Evolutionary conservation across 2,888 invertebrate species (phyloP).

Genomic region (Bhutanitis thaidina): DNA sequence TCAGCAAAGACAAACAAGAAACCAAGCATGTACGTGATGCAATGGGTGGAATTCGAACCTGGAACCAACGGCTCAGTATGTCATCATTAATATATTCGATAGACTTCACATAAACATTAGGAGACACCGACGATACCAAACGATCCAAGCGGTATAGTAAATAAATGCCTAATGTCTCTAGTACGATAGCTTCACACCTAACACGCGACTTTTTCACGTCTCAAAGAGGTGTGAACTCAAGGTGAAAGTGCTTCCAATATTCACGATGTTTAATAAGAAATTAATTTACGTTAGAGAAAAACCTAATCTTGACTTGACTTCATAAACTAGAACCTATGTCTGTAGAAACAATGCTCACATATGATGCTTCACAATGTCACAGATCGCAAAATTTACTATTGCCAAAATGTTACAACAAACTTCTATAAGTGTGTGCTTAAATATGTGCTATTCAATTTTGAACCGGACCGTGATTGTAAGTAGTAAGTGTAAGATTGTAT

Average conservation of each 20-base stretch:
- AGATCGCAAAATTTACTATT: neutral
- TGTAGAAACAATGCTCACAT: neutral
- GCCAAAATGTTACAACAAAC: neutral
- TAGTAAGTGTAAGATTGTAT: too few relatives aligned
- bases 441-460: neutral
- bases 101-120: too few relatives aligned
- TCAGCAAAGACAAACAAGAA: too few relatives aligned
- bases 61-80: too few relatives aligned
- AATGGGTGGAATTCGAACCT: too few relatives aligned
- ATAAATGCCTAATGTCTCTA: too few relatives aligned
- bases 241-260: constrained; percentile 36
- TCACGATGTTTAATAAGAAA: neutral
- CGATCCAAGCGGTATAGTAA: too few relatives aligned
- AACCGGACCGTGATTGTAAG: neutral
- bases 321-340: neutral
- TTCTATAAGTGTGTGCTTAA: neutral
- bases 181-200: too few relatives aligned
- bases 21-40: too few relatives aligned
- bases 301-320: neutral
- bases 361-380: neutral
- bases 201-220: neutral
- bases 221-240: constrained; percentile 58
- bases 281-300: neutral
- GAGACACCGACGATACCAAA: too few relatives aligned
- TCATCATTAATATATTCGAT: too few relatives aligned